These are phyloP conservation scores for Arothron firmamentum DNA, from an alignment of 2,113 vertebrate genomes.

Conservation along the genomic window DNA sequence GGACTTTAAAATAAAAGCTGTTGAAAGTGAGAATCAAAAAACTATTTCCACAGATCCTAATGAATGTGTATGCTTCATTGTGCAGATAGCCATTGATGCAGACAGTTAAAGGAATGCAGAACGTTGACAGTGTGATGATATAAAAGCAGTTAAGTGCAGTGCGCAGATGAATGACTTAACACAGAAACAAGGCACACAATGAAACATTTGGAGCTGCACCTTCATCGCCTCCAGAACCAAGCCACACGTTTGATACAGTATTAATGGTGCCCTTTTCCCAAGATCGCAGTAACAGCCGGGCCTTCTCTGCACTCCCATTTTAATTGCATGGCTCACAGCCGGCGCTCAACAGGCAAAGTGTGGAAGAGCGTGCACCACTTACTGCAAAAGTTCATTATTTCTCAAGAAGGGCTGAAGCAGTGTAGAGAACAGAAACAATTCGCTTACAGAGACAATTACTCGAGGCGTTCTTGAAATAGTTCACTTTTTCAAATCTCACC, in stretches of 20 bases:
- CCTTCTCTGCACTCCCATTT: conserved; percentile 37
- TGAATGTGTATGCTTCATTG: too few species aligned
- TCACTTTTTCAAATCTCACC: neutral
- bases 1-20: too few species aligned
- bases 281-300: conserved; percentile 28
- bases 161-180: conserved; percentile 30
- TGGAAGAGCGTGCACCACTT: conserved; percentile 32
- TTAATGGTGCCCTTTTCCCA: conserved; percentile 48
- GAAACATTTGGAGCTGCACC: conserved; percentile 32
- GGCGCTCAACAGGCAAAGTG: conserved; percentile 35
- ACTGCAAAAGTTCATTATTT: conserved; percentile 43
- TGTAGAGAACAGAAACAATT: neutral
- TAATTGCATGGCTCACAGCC: conserved; percentile 53
- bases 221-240: conserved; percentile 19
- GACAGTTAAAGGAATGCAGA: neutral
- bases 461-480: neutral
- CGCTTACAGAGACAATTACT: neutral
- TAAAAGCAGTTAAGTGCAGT: conserved; percentile 8
- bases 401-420: conserved; percentile 13
- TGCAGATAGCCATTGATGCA: too few species aligned
- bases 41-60: too few species aligned
- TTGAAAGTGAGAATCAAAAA: too few species aligned
- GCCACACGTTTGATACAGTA: conserved; percentile 30
- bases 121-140: neutral
- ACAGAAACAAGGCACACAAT: conserved; percentile 9